Percentiles rank a stretch among this genome's conserved stretches.
Evolutionary conservation across 2,888 invertebrate species (phyloP).

Genomic region (Athalia rosae): DNA sequence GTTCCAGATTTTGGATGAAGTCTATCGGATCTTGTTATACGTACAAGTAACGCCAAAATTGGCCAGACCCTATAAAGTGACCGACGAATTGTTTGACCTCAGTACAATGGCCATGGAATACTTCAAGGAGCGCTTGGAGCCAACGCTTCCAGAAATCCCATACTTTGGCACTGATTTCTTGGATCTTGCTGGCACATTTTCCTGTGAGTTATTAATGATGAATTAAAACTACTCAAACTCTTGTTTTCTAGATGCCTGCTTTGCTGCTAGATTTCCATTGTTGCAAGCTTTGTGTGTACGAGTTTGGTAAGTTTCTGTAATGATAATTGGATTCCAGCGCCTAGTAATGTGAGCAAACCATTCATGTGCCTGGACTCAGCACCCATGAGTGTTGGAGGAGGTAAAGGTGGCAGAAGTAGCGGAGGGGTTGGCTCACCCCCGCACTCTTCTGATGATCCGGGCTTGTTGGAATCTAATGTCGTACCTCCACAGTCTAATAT

Average conservation of each 20-base stretch:
- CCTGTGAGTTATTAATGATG: conserved; percentile 75
- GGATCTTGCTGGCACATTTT: conserved; percentile 83
- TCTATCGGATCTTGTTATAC: conserved; percentile 89
- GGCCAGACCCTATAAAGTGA: conserved; percentile 92
- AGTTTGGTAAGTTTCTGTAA: background rate
- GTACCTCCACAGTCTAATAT: conserved; percentile 88
- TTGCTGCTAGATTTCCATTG: no score
- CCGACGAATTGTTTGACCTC: conserved; percentile 94
- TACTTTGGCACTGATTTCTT: conserved; percentile 91
- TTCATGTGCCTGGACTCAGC: conserved; percentile 70
- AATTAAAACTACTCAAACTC: background rate
- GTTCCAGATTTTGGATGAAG: conserved; percentile 91
- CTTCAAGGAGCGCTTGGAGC: conserved; percentile 95
- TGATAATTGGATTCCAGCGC: conserved; percentile 57
- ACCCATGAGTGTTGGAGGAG: conserved; percentile 75
- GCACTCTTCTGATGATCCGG: conserved; percentile 74
- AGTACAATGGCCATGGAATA: conserved; percentile 99
- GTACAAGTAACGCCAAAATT: conserved; percentile 88
- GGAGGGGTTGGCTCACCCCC: conserved; percentile 74
- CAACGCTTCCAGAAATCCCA: conserved; percentile 90
- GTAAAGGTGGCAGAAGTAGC: conserved; percentile 74
- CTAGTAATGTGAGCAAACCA: conserved; percentile 68
- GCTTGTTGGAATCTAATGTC: conserved; percentile 71
- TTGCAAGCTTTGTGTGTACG: background rate
- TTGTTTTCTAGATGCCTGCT: background rate